These are phyloP conservation scores for Hirtodrosophila histrioides DNA, from an alignment of 2,888 invertebrate genomes.

Conservation along the genomic window DNA sequence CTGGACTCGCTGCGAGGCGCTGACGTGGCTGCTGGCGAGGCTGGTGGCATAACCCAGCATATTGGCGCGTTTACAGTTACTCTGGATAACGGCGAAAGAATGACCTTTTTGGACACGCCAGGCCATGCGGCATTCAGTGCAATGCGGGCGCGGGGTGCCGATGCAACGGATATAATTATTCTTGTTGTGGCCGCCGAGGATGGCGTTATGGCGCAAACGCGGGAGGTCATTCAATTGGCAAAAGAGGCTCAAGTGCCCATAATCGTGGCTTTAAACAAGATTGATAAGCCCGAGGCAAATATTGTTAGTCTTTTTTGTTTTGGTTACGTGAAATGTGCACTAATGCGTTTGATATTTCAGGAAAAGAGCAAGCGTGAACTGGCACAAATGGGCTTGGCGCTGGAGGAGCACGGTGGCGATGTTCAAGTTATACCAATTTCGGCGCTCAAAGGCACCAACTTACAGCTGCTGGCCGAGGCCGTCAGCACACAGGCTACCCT, in stretches of 20 bases:
- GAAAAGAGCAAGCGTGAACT: slow-evolving; percentile 90
- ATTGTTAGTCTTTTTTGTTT: slow-evolving; percentile 87
- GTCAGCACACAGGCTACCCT: slow-evolving; percentile 93
- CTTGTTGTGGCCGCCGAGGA: slow-evolving; percentile 99
- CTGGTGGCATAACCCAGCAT: slow-evolving; percentile 99
- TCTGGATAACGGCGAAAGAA: slow-evolving; percentile 88
- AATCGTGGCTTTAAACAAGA: slow-evolving; percentile 98
- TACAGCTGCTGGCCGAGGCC: slow-evolving; percentile 92
- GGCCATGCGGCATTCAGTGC: slow-evolving; percentile 98
- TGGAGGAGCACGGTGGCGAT: slow-evolving; percentile 96
- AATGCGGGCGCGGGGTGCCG: slow-evolving; percentile 97
- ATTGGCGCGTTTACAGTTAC: slow-evolving; percentile 97
- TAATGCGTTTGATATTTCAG: slow-evolving; percentile 83
- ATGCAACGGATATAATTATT: slow-evolving; percentile 96
- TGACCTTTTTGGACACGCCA: slow-evolving; percentile 99
- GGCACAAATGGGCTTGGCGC: slow-evolving; percentile 90
- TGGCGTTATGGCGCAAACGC: slow-evolving; percentile 99
- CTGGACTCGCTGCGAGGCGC: slow-evolving; percentile 94
- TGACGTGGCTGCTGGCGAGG: slow-evolving; percentile 94
- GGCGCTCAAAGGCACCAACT: slow-evolving; percentile 92
- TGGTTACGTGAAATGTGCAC: background rate
- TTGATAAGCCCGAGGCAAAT: slow-evolving; percentile 95
- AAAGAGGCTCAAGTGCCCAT: slow-evolving; percentile 94
- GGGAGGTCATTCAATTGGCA: slow-evolving; percentile 95
- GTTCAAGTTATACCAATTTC: slow-evolving; percentile 96